These are phyloP conservation scores for Ibidorhyncha struthersii DNA, from an alignment of 2,113 vertebrate genomes.

Conservation along the genomic window DNA sequence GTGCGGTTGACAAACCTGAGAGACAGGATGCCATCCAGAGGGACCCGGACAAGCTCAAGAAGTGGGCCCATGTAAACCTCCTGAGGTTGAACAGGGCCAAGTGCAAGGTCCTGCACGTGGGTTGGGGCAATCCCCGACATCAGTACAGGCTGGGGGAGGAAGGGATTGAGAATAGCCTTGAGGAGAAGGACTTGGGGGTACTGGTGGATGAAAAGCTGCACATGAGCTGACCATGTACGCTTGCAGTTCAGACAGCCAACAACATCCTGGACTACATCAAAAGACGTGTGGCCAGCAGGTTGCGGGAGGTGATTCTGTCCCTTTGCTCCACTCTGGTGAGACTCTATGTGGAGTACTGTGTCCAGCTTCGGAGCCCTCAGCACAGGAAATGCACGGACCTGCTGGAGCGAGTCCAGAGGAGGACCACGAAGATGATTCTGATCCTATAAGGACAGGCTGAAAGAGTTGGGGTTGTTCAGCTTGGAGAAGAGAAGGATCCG, in stretches of 20 bases:
- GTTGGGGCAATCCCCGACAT: neutral
- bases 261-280: too few relatives aligned
- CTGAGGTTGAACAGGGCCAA: neutral
- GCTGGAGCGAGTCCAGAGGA: neutral
- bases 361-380: neutral
- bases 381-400: neutral
- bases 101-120: neutral
- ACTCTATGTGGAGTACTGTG: neutral
- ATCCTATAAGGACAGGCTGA: neutral
- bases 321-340: too few relatives aligned
- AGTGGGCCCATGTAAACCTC: neutral
- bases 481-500: neutral
- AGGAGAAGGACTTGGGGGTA: too few relatives aligned
- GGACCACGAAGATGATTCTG: neutral
- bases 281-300: too few relatives aligned
- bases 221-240: too few relatives aligned
- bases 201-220: too few relatives aligned
- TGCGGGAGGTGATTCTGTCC: too few relatives aligned
- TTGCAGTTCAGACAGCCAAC: too few relatives aligned
- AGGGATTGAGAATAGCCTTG: too few relatives aligned
- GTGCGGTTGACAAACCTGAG: neutral
- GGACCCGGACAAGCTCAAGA: neutral
- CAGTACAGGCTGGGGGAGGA: neutral
- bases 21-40: neutral
- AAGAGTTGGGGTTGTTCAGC: neutral